Conservation (phyloP, 2,888 invertebrate genomes). For the Dolichomitus sp. region DNA sequence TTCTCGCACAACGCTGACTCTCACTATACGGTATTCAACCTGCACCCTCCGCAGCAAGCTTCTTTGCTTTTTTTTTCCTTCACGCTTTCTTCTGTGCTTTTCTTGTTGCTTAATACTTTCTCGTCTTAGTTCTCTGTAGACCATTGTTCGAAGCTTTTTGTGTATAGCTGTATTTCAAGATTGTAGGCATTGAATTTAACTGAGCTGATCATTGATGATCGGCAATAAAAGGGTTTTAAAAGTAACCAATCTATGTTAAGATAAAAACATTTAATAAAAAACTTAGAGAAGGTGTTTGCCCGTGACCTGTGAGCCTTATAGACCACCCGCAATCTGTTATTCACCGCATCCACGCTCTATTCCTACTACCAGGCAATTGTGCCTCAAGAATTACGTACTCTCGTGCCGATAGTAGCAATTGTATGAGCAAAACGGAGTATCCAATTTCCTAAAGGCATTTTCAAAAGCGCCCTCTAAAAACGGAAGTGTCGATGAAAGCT, state of each 20-base stretch:
- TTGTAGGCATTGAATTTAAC: neutral
- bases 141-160: slow-evolving; percentile 38
- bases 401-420: neutral
- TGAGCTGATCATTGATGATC: too few species aligned
- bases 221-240: neutral
- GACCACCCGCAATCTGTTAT: neutral
- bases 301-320: neutral
- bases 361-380: neutral
- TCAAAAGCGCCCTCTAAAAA: neutral
- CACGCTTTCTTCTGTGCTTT: slow-evolving; percentile 26
- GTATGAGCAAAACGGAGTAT: neutral
- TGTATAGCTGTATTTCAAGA: neutral
- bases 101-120: slow-evolving; percentile 24
- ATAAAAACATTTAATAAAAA: neutral
- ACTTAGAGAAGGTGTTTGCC: neutral
- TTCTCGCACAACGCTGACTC: slow-evolving; percentile 66
- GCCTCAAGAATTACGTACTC: neutral
- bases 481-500: neutral
- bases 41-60: slow-evolving; percentile 44
- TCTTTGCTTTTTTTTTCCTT: slow-evolving; percentile 30
- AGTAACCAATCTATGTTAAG: too few species aligned
- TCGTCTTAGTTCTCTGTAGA: slow-evolving; percentile 15
- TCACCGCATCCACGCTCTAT: neutral
- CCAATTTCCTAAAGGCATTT: neutral
- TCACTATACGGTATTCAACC: slow-evolving; percentile 55